Base-by-base conservation (phyloP, 2,888 invertebrate species). In the Drosophila falleni region DNA sequence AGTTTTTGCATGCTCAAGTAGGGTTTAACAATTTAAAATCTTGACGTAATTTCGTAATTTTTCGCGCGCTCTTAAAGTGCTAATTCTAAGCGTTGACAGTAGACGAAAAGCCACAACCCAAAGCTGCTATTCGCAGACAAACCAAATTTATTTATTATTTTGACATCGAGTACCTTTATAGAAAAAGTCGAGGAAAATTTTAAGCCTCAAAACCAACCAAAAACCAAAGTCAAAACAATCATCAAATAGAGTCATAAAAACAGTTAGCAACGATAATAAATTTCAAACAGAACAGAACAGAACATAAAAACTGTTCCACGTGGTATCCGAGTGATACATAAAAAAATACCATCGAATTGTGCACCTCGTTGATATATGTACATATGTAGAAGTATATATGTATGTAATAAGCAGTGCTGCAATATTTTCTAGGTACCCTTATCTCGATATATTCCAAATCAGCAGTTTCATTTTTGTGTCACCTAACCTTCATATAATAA, bases 231-330 rank as follows among this genome's bases (percentile, higher is more conserved):
- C 23, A 23, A 23, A 88, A 88, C 75, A 86, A 89, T 89, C 79
- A 89, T 86, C 85, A 83, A 87, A 89, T 87, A 79, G 75, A 86
- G 81, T 80, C 89, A 89, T 86, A 86, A 86, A 86, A 86, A 87
- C 85, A 89, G 85, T 87, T 86, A 88, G 89, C 77, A 71, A 60
- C 77, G 81, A 87, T 83, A 75, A 86, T 86, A 86, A 87, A 89
- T 89, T 89, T 74, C 66, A 69, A 79, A 82, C 78, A 88, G 71
- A 74, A 69, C 61, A 23, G 23, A 23, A 23, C 23, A 23, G 23
- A 23, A 23, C 72, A 85, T 83, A 85, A 88, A 82, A 86, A 74
- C 59, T 64, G 49, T 59, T 64, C 74, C 78, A 80, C 77, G 74
- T 77, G 88, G 74, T 64, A 70, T 42, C 42, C 64, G 62, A 74